phyloP scores from a whole-genome alignment of 2,113 vertebrate genomes.

The Sclerurus mexicanus region DNA sequence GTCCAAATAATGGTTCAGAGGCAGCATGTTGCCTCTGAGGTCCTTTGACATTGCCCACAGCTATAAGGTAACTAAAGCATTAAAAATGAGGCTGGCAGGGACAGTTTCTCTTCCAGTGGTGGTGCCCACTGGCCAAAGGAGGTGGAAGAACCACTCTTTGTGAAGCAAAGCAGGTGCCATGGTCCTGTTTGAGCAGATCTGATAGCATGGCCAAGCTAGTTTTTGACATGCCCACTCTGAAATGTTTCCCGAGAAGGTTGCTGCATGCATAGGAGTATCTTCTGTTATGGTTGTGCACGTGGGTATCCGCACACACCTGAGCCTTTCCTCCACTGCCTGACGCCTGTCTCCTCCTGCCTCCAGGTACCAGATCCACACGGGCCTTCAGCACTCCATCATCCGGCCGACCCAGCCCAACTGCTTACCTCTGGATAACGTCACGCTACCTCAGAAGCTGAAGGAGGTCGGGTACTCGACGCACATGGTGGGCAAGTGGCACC shows the following conservation, averaged over 20 bases:
- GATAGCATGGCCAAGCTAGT: not conserved
- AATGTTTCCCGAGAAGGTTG: not conserved
- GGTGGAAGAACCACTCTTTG: not conserved
- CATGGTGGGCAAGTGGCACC: slow-evolving; percentile 98
- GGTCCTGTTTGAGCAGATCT: not conserved
- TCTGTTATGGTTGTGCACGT: accelerated
- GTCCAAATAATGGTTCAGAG: not conserved
- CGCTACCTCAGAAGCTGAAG: slow-evolving; percentile 93
- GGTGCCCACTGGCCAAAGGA: not conserved
- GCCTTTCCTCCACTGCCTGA: not conserved
- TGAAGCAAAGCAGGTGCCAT: not conserved
- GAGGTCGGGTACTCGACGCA: slow-evolving; percentile 92
- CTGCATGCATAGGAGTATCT: not conserved
- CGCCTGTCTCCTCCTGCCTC: not conserved
- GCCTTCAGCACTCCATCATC: slow-evolving; percentile 96
- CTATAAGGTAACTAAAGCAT: not conserved
- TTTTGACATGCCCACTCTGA: not conserved
- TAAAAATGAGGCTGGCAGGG: not conserved
- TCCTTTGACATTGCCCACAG: not conserved
- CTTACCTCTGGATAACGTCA: slow-evolving; percentile 90
- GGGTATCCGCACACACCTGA: not conserved
- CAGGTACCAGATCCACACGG: slow-evolving; percentile 98
- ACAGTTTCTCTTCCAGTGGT: not conserved
- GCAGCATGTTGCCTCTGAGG: not conserved
- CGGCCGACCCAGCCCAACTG: slow-evolving; percentile 93